Conservation (phyloP, 2,888 invertebrate species). For the Selenia dentaria region DNA sequence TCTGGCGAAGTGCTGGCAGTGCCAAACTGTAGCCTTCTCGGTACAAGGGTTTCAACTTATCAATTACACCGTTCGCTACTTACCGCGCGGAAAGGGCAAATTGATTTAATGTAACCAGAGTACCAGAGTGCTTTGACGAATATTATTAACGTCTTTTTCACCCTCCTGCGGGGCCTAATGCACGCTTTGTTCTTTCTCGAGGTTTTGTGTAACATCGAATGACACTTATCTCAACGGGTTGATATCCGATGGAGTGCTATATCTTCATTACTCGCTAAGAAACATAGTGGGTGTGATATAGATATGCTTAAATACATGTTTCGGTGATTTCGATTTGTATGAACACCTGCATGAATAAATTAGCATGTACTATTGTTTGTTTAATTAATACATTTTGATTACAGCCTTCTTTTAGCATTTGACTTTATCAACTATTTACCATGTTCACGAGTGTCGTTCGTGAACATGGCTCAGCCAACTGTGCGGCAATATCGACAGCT, state of each 20-base stretch:
- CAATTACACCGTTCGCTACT: slow-evolving; percentile 85
- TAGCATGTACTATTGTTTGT: slow-evolving; percentile 13
- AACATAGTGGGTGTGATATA: slow-evolving; percentile 8
- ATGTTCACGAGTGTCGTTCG: too few relatives aligned
- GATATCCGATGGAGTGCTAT: slow-evolving; percentile 23
- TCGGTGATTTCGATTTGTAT: background rate
- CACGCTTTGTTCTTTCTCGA: slow-evolving; percentile 80
- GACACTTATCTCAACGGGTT: slow-evolving; percentile 73
- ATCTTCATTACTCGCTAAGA: slow-evolving; percentile 24
- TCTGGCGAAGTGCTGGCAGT: slow-evolving; percentile 56
- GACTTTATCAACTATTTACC: too few relatives aligned
- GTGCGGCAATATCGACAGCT: too few relatives aligned
- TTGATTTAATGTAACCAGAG: slow-evolving; percentile 85
- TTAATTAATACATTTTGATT: too few relatives aligned
- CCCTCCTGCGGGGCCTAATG: slow-evolving; percentile 70
- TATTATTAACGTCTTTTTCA: slow-evolving; percentile 85
- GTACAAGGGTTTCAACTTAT: slow-evolving; percentile 85
- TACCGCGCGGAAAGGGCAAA: slow-evolving; percentile 84
- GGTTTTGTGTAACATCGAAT: slow-evolving; percentile 77
- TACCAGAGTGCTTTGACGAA: slow-evolving; percentile 85
- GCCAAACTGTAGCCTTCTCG: slow-evolving; percentile 77
- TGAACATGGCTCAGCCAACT: too few relatives aligned
- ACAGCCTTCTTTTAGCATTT: too few relatives aligned
- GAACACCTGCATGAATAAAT: slow-evolving; percentile 35
- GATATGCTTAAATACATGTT: slow-evolving; percentile 1